Evolutionary conservation across 2,888 invertebrate genomes (phyloP).

Genomic region (Silvanus unidentatus): DNA sequence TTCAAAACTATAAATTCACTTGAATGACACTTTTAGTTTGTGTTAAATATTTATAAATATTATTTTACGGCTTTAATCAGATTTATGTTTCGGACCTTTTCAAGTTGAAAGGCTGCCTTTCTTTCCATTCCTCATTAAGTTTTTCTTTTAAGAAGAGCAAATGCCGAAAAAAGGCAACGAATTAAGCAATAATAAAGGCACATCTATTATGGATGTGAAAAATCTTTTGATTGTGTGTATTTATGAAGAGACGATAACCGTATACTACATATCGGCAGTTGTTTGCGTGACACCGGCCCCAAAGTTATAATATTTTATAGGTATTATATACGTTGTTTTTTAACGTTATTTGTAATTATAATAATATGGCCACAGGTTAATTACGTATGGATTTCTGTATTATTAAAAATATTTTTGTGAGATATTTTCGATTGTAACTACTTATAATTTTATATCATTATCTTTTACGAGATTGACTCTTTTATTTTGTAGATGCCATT

Average conservation of each 20-base stretch:
- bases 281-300: neutral
- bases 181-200: no score
- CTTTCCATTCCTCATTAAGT: no score
- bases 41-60: constrained; percentile 4
- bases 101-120: no score
- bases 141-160: no score
- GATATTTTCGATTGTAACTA: constrained; percentile 7
- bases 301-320: constrained; percentile 5
- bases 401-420: constrained; percentile 5
- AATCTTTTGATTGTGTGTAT: no score
- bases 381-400: constrained; percentile 6
- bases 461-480: constrained; percentile 3
- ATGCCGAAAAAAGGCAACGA: no score
- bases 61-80: constrained; percentile 3
- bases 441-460: constrained; percentile 5
- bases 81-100: constrained; percentile 1
- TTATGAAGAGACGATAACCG: no score
- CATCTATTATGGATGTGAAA: no score
- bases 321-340: constrained; percentile 1
- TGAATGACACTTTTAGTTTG: constrained; percentile 18
- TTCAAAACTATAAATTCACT: constrained; percentile 26
- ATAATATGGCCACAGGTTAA: constrained; percentile 5
- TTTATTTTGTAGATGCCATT: constrained; percentile 2
- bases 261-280: no score
- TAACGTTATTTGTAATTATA: constrained; percentile 4